Evolutionary conservation across 2,888 invertebrate species (phyloP).

Genomic region (Tachina lurida): DNA sequence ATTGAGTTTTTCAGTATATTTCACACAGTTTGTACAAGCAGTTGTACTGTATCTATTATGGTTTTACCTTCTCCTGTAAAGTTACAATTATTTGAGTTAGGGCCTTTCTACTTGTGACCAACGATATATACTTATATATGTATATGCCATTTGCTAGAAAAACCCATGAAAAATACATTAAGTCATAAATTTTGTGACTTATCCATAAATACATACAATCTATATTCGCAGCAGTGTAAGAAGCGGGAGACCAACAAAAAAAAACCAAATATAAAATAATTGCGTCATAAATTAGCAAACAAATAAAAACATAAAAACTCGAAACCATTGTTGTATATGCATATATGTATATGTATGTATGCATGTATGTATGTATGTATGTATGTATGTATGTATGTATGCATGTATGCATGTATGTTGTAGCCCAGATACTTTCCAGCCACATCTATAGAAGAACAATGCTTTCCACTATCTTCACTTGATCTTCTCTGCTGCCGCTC

Average conservation of each 20-base stretch:
- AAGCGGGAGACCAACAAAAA: conserved; percentile 13
- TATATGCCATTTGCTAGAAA: conserved; percentile 15
- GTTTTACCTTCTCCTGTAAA: too few relatives aligned
- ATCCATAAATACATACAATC: conserved; percentile 69
- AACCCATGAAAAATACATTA: conserved; percentile 64
- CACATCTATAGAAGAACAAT: conserved; percentile 17
- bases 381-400: too few relatives aligned
- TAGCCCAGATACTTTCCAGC: conserved; percentile 9
- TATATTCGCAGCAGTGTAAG: conserved; percentile 47
- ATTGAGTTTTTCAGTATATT: too few relatives aligned
- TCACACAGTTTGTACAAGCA: too few relatives aligned
- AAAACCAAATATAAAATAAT: conserved; percentile 62
- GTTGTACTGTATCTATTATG: too few relatives aligned
- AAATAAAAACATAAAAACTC: conserved; percentile 67
- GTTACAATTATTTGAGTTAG: too few relatives aligned
- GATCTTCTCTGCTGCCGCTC: conserved; percentile 19
- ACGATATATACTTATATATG: too few relatives aligned
- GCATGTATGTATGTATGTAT: too few relatives aligned
- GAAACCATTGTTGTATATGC: conserved; percentile 48
- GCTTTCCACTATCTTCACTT: conserved; percentile 35
- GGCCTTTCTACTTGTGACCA: too few relatives aligned
- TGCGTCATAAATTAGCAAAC: conserved; percentile 70
- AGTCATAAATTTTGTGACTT: conserved; percentile 71
- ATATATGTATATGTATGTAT: too few relatives aligned
- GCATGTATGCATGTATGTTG: neutral